Evolutionary conservation across 2,888 invertebrate genomes (phyloP).

Genomic region (Apomyelois bistriatella): DNA sequence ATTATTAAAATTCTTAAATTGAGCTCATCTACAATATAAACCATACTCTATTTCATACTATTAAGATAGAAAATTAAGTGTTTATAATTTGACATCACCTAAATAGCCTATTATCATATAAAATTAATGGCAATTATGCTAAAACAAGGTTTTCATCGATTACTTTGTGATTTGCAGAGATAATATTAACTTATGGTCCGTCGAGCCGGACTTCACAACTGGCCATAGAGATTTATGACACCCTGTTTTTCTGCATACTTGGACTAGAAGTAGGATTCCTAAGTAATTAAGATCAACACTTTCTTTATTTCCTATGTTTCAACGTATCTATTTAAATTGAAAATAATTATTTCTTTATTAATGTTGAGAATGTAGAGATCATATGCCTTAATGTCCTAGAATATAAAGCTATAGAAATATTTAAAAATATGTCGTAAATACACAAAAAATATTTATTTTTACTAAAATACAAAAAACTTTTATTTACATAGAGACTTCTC

Average conservation of each 20-base stretch:
- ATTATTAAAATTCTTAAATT: background rate
- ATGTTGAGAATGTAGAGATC: too few relatives aligned
- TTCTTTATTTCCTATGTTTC: background rate
- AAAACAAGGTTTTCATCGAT: constrained; percentile 7
- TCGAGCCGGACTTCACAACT: background rate
- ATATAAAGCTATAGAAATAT: too few relatives aligned
- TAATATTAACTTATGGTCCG: background rate
- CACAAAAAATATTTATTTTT: too few relatives aligned
- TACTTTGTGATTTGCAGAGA: constrained; percentile 5
- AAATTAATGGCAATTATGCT: background rate
- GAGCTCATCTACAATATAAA: background rate
- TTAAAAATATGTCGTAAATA: too few relatives aligned
- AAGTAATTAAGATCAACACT: background rate
- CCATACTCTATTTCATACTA: background rate
- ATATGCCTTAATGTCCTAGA: too few relatives aligned
- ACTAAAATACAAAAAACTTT: too few relatives aligned
- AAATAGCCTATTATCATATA: too few relatives aligned
- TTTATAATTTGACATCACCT: too few relatives aligned
- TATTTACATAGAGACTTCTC: background rate
- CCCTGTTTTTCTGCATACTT: constrained; percentile 4
- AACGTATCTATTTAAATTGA: too few relatives aligned
- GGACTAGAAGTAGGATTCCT: background rate
- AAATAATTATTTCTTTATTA: too few relatives aligned
- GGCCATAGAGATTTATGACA: background rate
- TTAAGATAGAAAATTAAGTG: too few relatives aligned